Evolutionary conservation across 2,113 vertebrate genomes (phyloP), one percentile per base, ranked within the genome.

Genomic region (Antennarius striatus): DNA sequence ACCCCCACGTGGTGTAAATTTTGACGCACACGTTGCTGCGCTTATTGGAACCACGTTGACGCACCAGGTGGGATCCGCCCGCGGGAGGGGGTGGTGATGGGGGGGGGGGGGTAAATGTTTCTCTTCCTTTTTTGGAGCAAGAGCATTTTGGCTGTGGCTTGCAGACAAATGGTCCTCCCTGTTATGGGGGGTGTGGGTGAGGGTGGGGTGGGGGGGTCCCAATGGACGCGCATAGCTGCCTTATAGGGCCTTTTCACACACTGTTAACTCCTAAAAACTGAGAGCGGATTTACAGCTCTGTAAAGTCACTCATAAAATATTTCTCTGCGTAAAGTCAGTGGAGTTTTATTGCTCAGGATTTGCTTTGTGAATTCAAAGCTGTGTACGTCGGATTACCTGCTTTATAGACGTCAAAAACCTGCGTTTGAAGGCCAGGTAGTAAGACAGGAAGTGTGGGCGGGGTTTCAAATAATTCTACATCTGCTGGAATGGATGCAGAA

Each of bases 71-170:
- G 55, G 13, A 50, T 71, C 16, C 54, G 14, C 15, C 22, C 71
- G 46, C 49, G 71, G 49, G 73, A 81, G 51, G 71, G 52, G 63
- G 11, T 71, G 63, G 54, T 61, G 63, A 65, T 64, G 29, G 36
- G 6, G n/a, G 57, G 29, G 57, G 70, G 15, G 50, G 45, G 63
- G 82, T 56, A 67, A 79, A 75, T 49, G 53, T 85, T 89, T 88
- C 77, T 66, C 88, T 58, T 89, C 89, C 90, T 90, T 91, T 91
- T 92, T 90, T 86, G 91, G 91, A 88, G 59, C 47, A 75, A 0
- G 32, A 63, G 43, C 10, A 13, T 83, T 71, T 36, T 36, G 32
- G 75, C 71, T 52, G 66, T 73, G 65, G 68, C 17, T 62, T 68
- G 69, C 52, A 76, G 52, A 60, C 68, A 75, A 82, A 64, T 70